phyloP scores from a whole-genome alignment of 2,888 invertebrate genomes.

The Agrotis exclamationis region DNA sequence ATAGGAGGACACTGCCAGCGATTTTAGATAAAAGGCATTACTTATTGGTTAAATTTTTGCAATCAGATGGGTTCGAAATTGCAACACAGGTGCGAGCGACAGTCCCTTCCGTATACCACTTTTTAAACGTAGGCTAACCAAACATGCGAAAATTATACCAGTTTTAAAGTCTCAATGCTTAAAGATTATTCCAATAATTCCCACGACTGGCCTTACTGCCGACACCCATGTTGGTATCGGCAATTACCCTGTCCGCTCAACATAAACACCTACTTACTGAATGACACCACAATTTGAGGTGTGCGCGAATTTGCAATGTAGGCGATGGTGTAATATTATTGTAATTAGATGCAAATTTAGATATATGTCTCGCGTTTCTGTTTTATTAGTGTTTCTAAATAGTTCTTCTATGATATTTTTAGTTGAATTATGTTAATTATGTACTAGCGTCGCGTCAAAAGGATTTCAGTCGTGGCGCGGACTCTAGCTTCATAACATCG shows the following conservation, averaged over 20 bases:
- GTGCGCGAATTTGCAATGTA: slow-evolving; percentile 58
- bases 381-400: not conserved
- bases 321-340: slow-evolving; percentile 66
- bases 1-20: no score
- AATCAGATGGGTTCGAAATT: no score
- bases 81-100: no score
- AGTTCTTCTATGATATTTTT: not conserved
- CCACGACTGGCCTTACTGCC: slow-evolving; percentile 50
- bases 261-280: slow-evolving; percentile 60
- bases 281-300: slow-evolving; percentile 64
- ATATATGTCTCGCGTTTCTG: slow-evolving; percentile 19
- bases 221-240: slow-evolving; percentile 46
- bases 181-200: slow-evolving; percentile 44
- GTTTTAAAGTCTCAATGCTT: not conserved
- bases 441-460: no score
- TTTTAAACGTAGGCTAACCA: no score
- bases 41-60: no score
- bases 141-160: slow-evolving; percentile 8
- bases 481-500: no score
- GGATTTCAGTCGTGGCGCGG: no score
- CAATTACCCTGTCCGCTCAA: slow-evolving; percentile 53
- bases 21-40: no score
- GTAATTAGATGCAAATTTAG: slow-evolving; percentile 53
- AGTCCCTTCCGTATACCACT: no score
- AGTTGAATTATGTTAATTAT: no score